These are phyloP conservation scores for Masticophis lateralis DNA, from an alignment of 2,797 vertebrate genomes.

Conservation along the genomic window DNA sequence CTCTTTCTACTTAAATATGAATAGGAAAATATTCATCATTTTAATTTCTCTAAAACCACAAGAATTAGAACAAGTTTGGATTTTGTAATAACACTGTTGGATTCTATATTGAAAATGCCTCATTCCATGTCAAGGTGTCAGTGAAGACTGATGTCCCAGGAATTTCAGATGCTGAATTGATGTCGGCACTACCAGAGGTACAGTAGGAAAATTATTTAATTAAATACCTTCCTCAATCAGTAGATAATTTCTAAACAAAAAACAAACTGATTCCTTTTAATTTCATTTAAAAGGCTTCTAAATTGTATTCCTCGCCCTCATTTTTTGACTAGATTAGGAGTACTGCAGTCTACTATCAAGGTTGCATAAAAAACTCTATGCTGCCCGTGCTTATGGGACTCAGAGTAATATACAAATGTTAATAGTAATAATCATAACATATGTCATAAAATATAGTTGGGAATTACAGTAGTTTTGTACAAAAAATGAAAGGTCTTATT, in stretches of 20 bases:
- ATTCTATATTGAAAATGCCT: not conserved
- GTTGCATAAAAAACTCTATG: not conserved
- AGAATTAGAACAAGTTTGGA: not conserved
- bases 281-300: not conserved
- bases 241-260: not conserved
- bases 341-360: not conserved
- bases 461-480: not conserved
- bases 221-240: not conserved
- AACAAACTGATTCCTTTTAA: not conserved
- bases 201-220: not conserved
- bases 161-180: slow-evolving; percentile 56
- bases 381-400: not conserved
- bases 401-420: not conserved
- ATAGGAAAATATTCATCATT: not conserved
- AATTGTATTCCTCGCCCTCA: not conserved
- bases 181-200: slow-evolving; percentile 59
- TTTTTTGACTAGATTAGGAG: not conserved
- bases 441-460: not conserved
- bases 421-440: not conserved
- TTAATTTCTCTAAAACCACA: not conserved
- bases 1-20: not conserved
- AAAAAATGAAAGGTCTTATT: not conserved
- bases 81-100: not conserved
- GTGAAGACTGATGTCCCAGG: slow-evolving; percentile 53
- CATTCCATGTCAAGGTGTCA: slow-evolving; percentile 53